Percentiles rank a stretch among this genome's conserved stretches.
These are phyloP conservation scores for Rana temporaria DNA, from an alignment of 2,113 vertebrate species.

Conservation along the genomic window DNA sequence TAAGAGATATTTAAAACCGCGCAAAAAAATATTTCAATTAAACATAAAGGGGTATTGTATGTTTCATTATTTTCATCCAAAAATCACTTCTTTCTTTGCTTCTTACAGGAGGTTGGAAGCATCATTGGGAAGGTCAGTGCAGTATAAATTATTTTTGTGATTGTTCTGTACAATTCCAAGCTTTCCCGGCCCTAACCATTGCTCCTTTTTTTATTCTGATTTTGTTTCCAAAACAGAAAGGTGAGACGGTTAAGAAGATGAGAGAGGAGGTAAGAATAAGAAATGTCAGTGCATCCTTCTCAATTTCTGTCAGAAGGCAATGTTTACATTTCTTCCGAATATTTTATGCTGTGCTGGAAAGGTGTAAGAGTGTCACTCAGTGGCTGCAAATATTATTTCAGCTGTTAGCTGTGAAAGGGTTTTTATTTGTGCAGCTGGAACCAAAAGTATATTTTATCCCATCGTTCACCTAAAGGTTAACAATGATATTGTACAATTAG, in stretches of 20 bases:
- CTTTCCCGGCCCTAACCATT: conserved; percentile 31
- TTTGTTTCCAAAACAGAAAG: conserved; percentile 81
- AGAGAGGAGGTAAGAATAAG: conserved; percentile 86
- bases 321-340: background rate
- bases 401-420: background rate
- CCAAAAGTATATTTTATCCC: too few relatives aligned
- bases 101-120: conserved; percentile 88
- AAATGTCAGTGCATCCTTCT: conserved; percentile 27
- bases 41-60: too few relatives aligned
- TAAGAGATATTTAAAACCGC: too few relatives aligned
- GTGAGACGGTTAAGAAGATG: conserved; percentile 95
- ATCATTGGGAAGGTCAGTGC: conserved; percentile 89
- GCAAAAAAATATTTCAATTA: too few relatives aligned
- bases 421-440: too few relatives aligned
- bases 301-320: background rate
- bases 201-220: conserved; percentile 34
- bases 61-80: background rate
- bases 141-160: conserved; percentile 52
- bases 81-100: conserved; percentile 54
- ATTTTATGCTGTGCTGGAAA: background rate
- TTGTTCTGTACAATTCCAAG: conserved; percentile 1
- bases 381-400: conserved; percentile 41
- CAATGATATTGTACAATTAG: too few relatives aligned
- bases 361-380: conserved; percentile 63
- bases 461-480: too few relatives aligned